Evolutionary conservation across 1,140 invertebrate genomes (phyloP), one percentile per base, ranked within the genome.

Genomic region (Eurosta solidaginis): DNA sequence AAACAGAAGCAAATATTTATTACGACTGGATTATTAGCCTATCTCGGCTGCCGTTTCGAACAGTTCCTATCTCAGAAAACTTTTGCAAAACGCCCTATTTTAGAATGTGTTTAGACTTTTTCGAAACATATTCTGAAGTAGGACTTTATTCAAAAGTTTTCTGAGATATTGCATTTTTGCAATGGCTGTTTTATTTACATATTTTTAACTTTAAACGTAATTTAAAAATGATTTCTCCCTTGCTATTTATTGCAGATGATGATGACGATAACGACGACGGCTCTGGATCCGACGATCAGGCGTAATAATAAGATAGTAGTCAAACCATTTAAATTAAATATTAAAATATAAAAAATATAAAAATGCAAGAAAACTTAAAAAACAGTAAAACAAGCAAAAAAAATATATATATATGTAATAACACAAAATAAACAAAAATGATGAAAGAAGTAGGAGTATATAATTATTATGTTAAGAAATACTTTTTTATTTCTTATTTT

Each of bases 231-330:
- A 47, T 79, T 76, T 76, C 25, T 76, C n/a, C n/a, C 27, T n/a
- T n/a, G n/a, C n/a, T n/a, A n/a, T 63, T 47, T 20, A 33, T 75
- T 76, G 7, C 52, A 87, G 85, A 87, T 81, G 85, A 87, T 45
- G 85, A 87, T 52, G 85, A 87, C 81, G 85, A 87, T 77, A 87
- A 87, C 81, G 85, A 87, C 79, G 85, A 87, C 80, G 85, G 85
- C 77, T 87, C 85, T 78, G 85, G 85, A 76, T 86, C 85, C 78
- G 85, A 87, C 79, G 85, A 87, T 82, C 84, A 87, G 80, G 85
- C 85, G 85, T 87, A 87, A 86, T 86, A 85, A 86, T 79, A 78
- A 78, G 85, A 83, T 84, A 85, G 85, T 87, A 87, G 85, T 87
- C 85, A 86, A 86, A 20, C 42, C 47, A 59, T 76, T 68, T 63